Conservation (phyloP, 2,888 invertebrate genomes). For the Pammene fasciana region DNA sequence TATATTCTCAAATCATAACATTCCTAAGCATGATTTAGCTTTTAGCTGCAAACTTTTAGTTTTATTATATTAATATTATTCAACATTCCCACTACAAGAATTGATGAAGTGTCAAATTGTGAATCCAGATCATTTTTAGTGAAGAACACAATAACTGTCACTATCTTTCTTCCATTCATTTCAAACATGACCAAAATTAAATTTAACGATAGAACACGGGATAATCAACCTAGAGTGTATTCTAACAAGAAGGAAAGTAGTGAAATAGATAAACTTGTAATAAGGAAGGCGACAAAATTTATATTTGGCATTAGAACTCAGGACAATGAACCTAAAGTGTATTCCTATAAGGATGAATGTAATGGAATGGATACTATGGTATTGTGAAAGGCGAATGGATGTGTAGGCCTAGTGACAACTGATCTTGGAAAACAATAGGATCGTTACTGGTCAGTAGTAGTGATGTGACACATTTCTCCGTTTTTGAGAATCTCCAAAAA, state of each 20-base stretch:
- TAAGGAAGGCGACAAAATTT: constrained; percentile 45
- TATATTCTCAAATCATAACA: neutral
- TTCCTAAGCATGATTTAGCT: no score
- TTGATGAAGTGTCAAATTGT: constrained; percentile 73
- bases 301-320: constrained; percentile 13
- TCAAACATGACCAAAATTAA: constrained; percentile 54
- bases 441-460: constrained; percentile 67
- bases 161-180: constrained; percentile 67
- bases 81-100: constrained; percentile 58
- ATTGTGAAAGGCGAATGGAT: constrained; percentile 45
- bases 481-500: neutral
- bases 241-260: constrained; percentile 45
- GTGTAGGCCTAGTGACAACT: constrained; percentile 68
- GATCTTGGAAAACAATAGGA: constrained; percentile 77
- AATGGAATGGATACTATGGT: constrained; percentile 40
- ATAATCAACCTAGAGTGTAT: constrained; percentile 53
- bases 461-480: neutral
- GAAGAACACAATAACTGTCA: constrained; percentile 72
- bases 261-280: constrained; percentile 42
- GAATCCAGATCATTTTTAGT: constrained; percentile 72
- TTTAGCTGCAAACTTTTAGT: neutral
- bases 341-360: constrained; percentile 46
- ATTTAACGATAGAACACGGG: constrained; percentile 21
- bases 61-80: constrained; percentile 18
- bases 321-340: constrained; percentile 53